Evolutionary conservation across 2,888 invertebrate species (phyloP), one percentile per base, ranked within the genome.

Genomic region (Archips xylosteana): DNA sequence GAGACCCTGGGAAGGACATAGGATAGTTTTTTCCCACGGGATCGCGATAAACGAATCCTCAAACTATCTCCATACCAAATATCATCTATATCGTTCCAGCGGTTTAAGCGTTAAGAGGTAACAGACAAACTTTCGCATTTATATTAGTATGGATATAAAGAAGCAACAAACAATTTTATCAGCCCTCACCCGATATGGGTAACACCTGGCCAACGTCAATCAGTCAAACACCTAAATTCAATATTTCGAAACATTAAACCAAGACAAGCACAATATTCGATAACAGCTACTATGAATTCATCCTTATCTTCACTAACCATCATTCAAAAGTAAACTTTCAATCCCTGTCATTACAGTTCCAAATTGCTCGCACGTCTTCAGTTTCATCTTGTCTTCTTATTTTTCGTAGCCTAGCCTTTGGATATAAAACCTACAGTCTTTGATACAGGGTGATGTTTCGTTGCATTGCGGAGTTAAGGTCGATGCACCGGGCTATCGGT

Each of bases 361-460:
- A 80, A 86, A 83, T 88, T 76, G 80, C 77, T 79, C 82, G 83
- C 74, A 81, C 89, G 89, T 93, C 93, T 94, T 93, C 87, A 87
- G 89, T 91, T 92, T 92, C 93, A 93, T 94, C 93, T 93, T 91
- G 88, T 82, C 91, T 93, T 93, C 91, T 93, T 93, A 90, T 94
- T 94, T 93, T 94, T 92, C 88, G 82, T 81, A 75, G 71, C 75
- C 75, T 75, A 79, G 79, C 76, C 81, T 78, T 71, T 73, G 81
- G 76, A 90, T 81, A 86, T 83, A 83, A 79, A 80, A 88, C 85
- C 81, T 91, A 87, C 85, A 78, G 72, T 45, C 51, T 69, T 69
- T 72, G 70, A 47, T 69, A 79, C 82, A 84, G 80, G 83, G 84
- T 81, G 80, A 74, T 78, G 78, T 84, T 83, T 84, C 76, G 83